Conservation (phyloP, 2,888 invertebrate species). For the Carabus problematicus region DNA sequence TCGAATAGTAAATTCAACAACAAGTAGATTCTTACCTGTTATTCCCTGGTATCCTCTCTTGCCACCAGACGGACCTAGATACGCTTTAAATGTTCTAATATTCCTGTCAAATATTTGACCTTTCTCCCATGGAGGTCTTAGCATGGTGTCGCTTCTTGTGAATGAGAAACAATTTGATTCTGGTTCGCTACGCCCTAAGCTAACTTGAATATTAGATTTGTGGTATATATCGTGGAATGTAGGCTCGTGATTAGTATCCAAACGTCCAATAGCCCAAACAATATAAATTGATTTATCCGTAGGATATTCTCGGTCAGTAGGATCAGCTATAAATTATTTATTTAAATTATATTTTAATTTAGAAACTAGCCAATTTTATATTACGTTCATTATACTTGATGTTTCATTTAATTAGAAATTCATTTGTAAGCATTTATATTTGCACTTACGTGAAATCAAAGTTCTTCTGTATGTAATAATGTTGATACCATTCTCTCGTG, state of each 20-base stretch:
- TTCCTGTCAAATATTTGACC: constrained; percentile 72
- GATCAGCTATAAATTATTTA: constrained; percentile 67
- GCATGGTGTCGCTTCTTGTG: constrained; percentile 59
- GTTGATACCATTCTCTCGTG: constrained; percentile 77
- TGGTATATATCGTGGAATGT: constrained; percentile 84
- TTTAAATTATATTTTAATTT: constrained; percentile 10
- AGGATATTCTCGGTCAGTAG: constrained; percentile 76
- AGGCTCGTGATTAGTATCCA: constrained; percentile 80
- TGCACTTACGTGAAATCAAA: constrained; percentile 72
- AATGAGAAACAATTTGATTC: constrained; percentile 79
- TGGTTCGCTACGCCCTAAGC: constrained; percentile 70
- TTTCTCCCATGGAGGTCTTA: constrained; percentile 66
- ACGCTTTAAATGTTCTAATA: constrained; percentile 79
- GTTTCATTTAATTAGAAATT: neutral
- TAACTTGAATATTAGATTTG: constrained; percentile 71
- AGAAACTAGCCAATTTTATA: neutral
- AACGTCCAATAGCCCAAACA: constrained; percentile 85
- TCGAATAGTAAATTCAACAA: no score
- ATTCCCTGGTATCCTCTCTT: constrained; percentile 77
- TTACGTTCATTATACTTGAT: constrained; percentile 14
- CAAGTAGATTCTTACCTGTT: constrained; percentile 61
- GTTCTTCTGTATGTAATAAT: constrained; percentile 79
- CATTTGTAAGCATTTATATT: neutral
- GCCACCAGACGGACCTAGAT: constrained; percentile 85
- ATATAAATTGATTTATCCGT: constrained; percentile 68